Evolutionary conservation across 2,797 vertebrate species (phyloP).

Genomic region (Scolopax rusticola): DNA sequence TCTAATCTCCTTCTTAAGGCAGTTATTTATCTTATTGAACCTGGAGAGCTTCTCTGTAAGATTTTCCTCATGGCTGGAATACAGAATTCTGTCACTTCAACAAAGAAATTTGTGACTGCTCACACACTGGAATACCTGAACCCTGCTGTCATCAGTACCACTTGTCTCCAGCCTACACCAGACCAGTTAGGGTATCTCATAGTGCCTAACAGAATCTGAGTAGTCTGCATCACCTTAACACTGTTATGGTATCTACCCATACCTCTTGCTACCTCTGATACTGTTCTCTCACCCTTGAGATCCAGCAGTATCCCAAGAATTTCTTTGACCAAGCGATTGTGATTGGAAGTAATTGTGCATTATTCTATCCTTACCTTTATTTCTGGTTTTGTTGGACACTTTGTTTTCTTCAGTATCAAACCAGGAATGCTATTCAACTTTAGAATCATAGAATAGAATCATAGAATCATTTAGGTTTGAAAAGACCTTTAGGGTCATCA

Average conservation of each 20-base stretch:
- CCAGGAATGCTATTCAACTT: background rate
- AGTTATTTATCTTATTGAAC: background rate
- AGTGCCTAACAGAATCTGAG: background rate
- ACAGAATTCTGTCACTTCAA: constrained; percentile 15
- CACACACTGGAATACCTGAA: background rate
- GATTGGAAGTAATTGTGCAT: background rate
- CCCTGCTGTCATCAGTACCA: background rate
- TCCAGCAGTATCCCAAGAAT: background rate
- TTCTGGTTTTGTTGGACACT: background rate
- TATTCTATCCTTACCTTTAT: background rate
- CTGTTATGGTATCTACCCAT: background rate
- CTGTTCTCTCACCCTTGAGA: background rate
- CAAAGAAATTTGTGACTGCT: background rate
- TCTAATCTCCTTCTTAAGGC: background rate
- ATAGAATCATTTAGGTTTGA: background rate
- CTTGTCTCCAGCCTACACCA: background rate
- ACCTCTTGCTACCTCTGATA: background rate
- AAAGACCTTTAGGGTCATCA: background rate
- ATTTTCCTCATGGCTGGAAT: background rate
- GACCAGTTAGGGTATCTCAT: background rate
- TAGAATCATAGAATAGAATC: background rate
- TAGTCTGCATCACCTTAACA: background rate
- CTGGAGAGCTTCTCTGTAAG: constrained; percentile 16
- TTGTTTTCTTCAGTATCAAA: background rate
- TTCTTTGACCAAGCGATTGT: background rate